These are phyloP conservation scores for Calephelis virginiensis DNA, from an alignment of 1,140 invertebrate species.

Conservation along the genomic window DNA sequence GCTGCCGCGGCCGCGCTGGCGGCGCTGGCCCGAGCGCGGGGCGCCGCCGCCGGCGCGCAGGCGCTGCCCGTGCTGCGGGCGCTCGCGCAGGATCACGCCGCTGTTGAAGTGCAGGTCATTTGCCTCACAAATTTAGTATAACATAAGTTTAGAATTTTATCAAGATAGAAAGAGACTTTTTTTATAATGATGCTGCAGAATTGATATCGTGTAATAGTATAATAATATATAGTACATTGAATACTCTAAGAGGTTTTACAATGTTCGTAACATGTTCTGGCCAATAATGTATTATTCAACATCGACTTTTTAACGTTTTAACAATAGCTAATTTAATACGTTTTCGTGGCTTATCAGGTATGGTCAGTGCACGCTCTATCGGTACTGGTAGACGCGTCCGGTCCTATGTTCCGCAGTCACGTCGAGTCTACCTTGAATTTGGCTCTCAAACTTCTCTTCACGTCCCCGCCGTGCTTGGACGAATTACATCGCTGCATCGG, in stretches of 20 bases:
- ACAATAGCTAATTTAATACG: too few species aligned
- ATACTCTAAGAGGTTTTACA: too few species aligned
- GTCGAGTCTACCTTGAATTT: slow-evolving; percentile 96
- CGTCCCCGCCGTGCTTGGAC: slow-evolving; percentile 91
- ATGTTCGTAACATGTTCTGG: slow-evolving; percentile 21
- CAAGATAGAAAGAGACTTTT: too few species aligned
- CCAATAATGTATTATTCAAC: too few species aligned
- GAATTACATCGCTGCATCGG: slow-evolving; percentile 96
- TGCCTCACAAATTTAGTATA: neutral
- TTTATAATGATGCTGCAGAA: too few species aligned
- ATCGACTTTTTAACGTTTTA: too few species aligned
- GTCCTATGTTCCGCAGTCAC: slow-evolving; percentile 98
- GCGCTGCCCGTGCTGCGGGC: slow-evolving; percentile 93
- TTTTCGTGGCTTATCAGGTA: slow-evolving; percentile 79
- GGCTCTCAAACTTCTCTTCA: slow-evolving; percentile 92
- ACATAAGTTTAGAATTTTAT: too few species aligned
- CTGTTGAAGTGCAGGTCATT: slow-evolving; percentile 91
- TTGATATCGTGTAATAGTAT: too few species aligned
- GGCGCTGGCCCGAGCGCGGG: slow-evolving; percentile 59
- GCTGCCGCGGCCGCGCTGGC: slow-evolving; percentile 86
- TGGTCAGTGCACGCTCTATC: slow-evolving; percentile 98
- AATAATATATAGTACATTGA: too few species aligned
- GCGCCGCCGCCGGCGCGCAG: slow-evolving; percentile 56
- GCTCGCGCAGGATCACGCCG: slow-evolving; percentile 94
- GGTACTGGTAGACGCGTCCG: slow-evolving; percentile 97